These are phyloP conservation scores for Phlogophora meticulosa DNA, from an alignment of 2,888 invertebrate genomes.

Conservation along the genomic window DNA sequence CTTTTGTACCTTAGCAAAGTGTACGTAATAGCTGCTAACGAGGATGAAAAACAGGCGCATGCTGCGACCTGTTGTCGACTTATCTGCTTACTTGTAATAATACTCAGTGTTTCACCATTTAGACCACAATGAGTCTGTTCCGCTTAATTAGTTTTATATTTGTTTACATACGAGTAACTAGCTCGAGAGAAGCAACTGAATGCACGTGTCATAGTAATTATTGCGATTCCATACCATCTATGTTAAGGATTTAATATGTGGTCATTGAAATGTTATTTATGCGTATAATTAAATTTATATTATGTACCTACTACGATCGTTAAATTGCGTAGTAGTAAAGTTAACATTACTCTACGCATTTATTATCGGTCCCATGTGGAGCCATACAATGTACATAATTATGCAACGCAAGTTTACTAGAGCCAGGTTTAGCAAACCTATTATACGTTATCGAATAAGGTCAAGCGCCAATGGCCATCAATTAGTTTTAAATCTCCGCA, in stretches of 20 bases:
- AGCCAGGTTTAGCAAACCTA: constrained; percentile 2
- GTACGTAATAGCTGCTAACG: constrained; percentile 9
- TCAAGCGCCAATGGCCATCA: not conserved
- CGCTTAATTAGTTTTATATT: constrained; percentile 11
- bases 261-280: constrained; percentile 42
- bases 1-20: constrained; percentile 3
- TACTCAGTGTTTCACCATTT: constrained; percentile 6
- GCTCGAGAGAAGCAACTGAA: not conserved
- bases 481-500: not conserved
- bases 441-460: not conserved
- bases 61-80: constrained; percentile 15
- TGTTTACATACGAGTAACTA: not conserved
- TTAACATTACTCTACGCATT: constrained; percentile 4
- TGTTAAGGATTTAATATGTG: constrained; percentile 28
- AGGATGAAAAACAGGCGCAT: constrained; percentile 9
- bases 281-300: constrained; percentile 5
- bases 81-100: not conserved
- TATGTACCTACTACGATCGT: too few species aligned
- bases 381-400: constrained; percentile 6
- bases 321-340: constrained; percentile 46
- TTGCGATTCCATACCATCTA: constrained; percentile 21
- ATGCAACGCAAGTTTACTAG: too few species aligned
- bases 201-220: constrained; percentile 29
- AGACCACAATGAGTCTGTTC: constrained; percentile 17
- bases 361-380: constrained; percentile 18